Evolutionary conservation across 2,113 vertebrate genomes (phyloP).

Genomic region (Nyctibius bracteatus): DNA sequence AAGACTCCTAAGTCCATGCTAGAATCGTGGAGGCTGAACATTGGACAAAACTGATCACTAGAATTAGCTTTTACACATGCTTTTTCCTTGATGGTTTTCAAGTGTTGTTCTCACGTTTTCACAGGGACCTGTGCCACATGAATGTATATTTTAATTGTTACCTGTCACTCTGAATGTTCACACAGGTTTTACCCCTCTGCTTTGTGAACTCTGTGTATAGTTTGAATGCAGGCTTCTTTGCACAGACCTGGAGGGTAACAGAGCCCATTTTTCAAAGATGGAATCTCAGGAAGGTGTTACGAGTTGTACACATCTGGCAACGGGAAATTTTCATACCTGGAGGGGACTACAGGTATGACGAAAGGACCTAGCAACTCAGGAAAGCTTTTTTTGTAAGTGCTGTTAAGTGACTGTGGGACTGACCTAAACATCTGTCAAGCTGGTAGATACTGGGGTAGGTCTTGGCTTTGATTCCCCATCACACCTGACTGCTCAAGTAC

Average conservation of each 20-base stretch:
- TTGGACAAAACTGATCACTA: not conserved
- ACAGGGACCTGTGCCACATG: fast-evolving
- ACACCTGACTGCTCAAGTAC: not conserved
- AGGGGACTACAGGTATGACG: not conserved
- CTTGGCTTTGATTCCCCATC: not conserved
- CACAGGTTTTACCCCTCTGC: not conserved
- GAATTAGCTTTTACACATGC: not conserved
- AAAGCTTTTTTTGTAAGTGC: not conserved
- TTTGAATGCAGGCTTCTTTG: not conserved
- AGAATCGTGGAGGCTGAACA: not conserved
- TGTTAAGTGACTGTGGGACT: not conserved
- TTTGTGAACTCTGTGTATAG: not conserved
- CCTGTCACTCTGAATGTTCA: not conserved
- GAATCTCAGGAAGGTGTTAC: not conserved
- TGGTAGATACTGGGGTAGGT: fast-evolving
- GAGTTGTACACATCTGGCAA: not conserved
- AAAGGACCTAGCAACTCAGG: not conserved
- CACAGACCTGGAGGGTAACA: not conserved
- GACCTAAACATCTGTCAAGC: not conserved
- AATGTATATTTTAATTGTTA: not conserved
- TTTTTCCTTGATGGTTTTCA: not conserved
- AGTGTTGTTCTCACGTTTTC: not conserved
- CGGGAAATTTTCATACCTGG: not conserved
- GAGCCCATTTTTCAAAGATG: not conserved
- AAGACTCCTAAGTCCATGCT: not conserved